phyloP scores from a whole-genome alignment of 2,888 invertebrate genomes.

The Agrotis exclamationis region DNA sequence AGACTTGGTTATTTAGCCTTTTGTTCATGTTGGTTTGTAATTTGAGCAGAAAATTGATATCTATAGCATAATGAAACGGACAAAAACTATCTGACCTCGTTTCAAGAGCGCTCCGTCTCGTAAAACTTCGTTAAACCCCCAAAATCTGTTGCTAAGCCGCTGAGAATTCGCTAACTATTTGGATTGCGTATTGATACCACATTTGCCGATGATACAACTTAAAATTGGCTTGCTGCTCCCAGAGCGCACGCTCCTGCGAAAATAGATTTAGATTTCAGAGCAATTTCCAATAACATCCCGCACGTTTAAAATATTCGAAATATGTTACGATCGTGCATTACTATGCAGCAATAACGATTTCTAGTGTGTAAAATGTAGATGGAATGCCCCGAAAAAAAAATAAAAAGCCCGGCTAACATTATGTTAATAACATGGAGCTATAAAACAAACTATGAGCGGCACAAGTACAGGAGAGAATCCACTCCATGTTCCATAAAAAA shows the following conservation, averaged over 20 bases:
- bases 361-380: constrained; percentile 10
- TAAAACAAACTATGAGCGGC: constrained; percentile 61
- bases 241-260: constrained; percentile 37
- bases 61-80: constrained; percentile 15
- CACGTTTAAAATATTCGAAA: constrained; percentile 46
- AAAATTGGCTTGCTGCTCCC: constrained; percentile 59
- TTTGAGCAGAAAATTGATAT: constrained; percentile 28
- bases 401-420: constrained; percentile 46
- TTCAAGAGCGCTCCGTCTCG: constrained; percentile 20
- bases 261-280: constrained; percentile 55
- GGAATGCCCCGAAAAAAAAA: constrained; percentile 23
- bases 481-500: constrained; percentile 53
- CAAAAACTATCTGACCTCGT: constrained; percentile 30
- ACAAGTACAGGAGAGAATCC: constrained; percentile 26
- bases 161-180: constrained; percentile 48
- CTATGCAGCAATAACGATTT: constrained; percentile 47
- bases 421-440: constrained; percentile 60
- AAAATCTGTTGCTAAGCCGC: constrained; percentile 46
- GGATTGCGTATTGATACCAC: constrained; percentile 50
- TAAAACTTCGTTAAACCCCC: constrained; percentile 30
- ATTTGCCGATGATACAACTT: constrained; percentile 45
- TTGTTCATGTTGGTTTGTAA: constrained; percentile 33
- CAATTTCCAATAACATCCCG: constrained; percentile 43
- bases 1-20: background rate
- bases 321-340: constrained; percentile 52